Evolutionary conservation across 2,113 vertebrate genomes (phyloP).

Genomic region (Rhea americana): DNA sequence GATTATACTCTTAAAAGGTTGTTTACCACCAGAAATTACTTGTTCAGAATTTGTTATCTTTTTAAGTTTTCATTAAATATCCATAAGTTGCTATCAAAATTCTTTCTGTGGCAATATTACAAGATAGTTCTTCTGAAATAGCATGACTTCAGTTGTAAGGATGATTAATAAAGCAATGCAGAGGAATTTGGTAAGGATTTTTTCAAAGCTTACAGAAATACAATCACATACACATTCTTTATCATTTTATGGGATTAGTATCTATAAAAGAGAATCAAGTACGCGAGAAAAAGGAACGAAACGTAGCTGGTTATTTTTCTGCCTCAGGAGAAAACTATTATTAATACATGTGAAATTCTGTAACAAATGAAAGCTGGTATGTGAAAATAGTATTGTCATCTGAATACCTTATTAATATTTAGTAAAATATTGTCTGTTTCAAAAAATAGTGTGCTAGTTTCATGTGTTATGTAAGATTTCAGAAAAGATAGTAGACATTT

Average conservation of each 20-base stretch:
- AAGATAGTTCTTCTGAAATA: not conserved
- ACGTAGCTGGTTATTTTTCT: not conserved
- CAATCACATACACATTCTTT: too few relatives aligned
- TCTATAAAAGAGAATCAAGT: not conserved
- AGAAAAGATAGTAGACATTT: not conserved
- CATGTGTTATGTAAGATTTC: not conserved
- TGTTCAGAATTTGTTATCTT: not conserved
- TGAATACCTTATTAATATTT: not conserved
- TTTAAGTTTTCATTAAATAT: not conserved
- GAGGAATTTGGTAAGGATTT: slow-evolving; percentile 27
- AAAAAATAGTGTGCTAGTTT: not conserved
- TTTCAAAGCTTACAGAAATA: not conserved
- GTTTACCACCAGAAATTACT: not conserved
- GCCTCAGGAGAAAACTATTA: not conserved
- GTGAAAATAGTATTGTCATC: not conserved
- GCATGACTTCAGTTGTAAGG: not conserved
- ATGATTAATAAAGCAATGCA: not conserved
- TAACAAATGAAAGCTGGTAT: not conserved
- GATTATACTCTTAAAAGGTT: not conserved
- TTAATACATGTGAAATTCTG: not conserved
- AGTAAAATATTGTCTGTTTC: not conserved
- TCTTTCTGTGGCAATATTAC: not conserved
- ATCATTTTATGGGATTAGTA: not conserved
- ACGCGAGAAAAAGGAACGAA: not conserved
- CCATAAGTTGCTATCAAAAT: not conserved